Evolutionary conservation across 2,113 vertebrate genomes (phyloP).

Genomic region (Cyphomyrus plagiostoma): DNA sequence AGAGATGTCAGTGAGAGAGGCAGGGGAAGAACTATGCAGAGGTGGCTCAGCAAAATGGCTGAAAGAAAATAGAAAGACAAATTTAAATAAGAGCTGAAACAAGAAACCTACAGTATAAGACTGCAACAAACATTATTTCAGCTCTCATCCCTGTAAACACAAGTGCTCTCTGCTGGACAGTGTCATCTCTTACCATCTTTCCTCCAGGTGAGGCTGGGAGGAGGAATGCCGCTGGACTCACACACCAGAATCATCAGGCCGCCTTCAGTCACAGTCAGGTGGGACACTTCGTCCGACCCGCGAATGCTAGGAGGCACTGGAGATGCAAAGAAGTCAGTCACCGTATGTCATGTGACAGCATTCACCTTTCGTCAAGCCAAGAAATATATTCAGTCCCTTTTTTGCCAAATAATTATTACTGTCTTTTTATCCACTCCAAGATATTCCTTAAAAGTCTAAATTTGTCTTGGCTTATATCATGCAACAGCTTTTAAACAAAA

Average conservation of each 20-base stretch:
- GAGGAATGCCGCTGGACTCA: constrained; percentile 90
- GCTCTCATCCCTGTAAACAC: neutral
- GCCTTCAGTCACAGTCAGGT: constrained; percentile 77
- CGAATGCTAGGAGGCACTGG: constrained; percentile 79
- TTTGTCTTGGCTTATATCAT: neutral
- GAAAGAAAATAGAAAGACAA: neutral
- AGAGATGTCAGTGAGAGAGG: neutral
- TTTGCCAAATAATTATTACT: neutral
- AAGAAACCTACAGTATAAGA: neutral
- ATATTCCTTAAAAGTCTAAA: neutral
- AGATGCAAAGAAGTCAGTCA: constrained; percentile 15
- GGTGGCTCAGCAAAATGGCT: neutral
- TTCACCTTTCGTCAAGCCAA: neutral
- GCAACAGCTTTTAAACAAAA: neutral
- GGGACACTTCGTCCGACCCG: constrained; percentile 66
- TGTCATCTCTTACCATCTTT: constrained; percentile 69
- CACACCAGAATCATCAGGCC: constrained; percentile 76
- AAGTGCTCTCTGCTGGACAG: neutral
- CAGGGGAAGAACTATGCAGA: neutral
- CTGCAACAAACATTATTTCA: neutral
- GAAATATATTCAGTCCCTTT: neutral
- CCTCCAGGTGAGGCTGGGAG: constrained; percentile 80
- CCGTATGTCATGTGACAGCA: neutral
- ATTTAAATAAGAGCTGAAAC: neutral
- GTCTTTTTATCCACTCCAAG: neutral